A percentile compares a stretch with the other conserved stretches of the same genome.
These are phyloP conservation scores for Okapia johnstoni DNA, from an alignment of 2,113 vertebrate genomes.

Conservation along the genomic window DNA sequence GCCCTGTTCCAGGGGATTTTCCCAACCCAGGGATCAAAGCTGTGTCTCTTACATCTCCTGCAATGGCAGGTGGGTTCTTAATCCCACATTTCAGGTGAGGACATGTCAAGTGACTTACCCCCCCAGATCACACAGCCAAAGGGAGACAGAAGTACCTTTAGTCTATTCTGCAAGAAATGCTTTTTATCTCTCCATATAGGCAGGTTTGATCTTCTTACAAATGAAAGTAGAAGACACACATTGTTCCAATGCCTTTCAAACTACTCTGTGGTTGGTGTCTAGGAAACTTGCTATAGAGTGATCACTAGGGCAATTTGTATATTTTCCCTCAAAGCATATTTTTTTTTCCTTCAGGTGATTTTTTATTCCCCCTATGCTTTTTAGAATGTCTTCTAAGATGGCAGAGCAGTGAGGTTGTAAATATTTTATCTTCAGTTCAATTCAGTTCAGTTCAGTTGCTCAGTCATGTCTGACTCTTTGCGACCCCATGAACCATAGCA, in stretches of 20 bases:
- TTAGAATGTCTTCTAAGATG: neutral
- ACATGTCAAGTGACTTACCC: neutral
- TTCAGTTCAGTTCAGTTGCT: too few relatives aligned
- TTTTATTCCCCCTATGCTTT: neutral
- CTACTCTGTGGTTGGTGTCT: neutral
- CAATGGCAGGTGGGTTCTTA: neutral
- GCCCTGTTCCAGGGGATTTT: neutral
- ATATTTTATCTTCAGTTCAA: neutral
- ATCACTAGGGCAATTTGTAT: neutral
- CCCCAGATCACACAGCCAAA: neutral
- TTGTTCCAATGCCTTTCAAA: neutral
- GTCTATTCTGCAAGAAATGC: neutral
- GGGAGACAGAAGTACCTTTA: neutral
- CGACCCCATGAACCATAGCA: too few relatives aligned
- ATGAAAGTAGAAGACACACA: neutral
- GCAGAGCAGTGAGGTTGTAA: neutral
- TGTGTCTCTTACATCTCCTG: neutral
- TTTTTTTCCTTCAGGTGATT: neutral
- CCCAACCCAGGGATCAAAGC: neutral
- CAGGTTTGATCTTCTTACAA: neutral
- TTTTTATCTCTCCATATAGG: neutral
- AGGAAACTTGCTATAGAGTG: neutral
- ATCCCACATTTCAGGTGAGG: neutral
- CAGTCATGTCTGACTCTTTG: too few relatives aligned
- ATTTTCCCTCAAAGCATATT: neutral